phyloP scores from a whole-genome alignment of 2,113 vertebrate genomes.

The Tachysurus fulvidraco region DNA sequence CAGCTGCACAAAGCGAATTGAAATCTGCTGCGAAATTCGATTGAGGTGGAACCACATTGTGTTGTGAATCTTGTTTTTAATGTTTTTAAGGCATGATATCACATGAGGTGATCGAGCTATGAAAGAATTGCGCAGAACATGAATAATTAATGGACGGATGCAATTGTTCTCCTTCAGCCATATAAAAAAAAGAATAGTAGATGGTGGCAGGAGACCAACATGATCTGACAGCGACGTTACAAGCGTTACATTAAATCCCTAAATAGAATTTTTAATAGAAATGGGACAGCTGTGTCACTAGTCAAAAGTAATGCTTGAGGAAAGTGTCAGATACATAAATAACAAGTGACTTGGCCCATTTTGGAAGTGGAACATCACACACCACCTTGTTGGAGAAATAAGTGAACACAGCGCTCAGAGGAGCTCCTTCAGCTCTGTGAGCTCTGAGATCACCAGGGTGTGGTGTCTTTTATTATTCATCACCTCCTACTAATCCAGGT shows the following conservation, averaged over 20 bases:
- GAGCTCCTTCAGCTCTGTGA: background rate
- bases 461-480: slow-evolving; percentile 28
- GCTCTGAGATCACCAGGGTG: background rate
- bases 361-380: slow-evolving; percentile 13
- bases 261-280: slow-evolving; percentile 3
- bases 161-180: background rate
- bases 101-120: background rate
- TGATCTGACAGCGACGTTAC: background rate
- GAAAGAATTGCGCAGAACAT: slow-evolving; percentile 14
- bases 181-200: background rate
- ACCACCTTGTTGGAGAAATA: background rate
- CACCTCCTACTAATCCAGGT: background rate
- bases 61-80: background rate
- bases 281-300: slow-evolving; percentile 1
- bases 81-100: slow-evolving; percentile 4
- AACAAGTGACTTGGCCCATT: slow-evolving; percentile 19
- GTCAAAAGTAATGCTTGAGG: background rate
- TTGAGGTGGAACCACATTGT: background rate
- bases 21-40: slow-evolving; percentile 25
- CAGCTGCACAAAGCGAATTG: slow-evolving; percentile 15
- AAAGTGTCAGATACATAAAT: slow-evolving; percentile 10
- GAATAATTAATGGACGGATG: slow-evolving; percentile 25
- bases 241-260: background rate
- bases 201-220: background rate
- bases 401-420: background rate